Evolutionary conservation across 1,140 invertebrate genomes (phyloP).

Genomic region (Parapsyche elsis): DNA sequence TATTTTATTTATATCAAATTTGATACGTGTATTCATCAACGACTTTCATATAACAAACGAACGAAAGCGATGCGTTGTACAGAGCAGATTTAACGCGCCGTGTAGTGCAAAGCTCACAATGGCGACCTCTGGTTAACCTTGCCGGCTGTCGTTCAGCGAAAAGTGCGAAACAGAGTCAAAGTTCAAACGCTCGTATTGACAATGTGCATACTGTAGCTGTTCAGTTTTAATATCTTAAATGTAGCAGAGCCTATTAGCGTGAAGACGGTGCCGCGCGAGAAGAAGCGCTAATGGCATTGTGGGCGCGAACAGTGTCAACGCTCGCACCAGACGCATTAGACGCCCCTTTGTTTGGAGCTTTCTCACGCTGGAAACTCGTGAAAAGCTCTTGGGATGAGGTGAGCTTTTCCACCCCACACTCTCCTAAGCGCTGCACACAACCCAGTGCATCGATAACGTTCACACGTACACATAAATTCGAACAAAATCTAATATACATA

Average conservation of each 20-base stretch:
- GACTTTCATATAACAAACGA: too few relatives aligned
- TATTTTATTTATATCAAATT: too few relatives aligned
- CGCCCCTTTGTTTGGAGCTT: slow-evolving; percentile 38
- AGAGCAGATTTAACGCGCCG: too few relatives aligned
- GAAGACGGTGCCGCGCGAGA: slow-evolving; percentile 14
- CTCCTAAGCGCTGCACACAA: neutral
- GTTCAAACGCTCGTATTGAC: too few relatives aligned
- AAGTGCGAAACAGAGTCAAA: too few relatives aligned
- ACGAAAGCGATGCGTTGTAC: too few relatives aligned
- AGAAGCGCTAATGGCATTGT: neutral
- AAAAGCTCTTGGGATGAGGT: slow-evolving; percentile 16
- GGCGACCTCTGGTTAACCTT: neutral
- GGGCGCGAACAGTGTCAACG: slow-evolving; percentile 38
- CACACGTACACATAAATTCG: neutral
- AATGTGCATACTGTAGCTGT: too few relatives aligned
- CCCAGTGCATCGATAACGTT: neutral
- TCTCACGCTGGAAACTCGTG: slow-evolving; percentile 46
- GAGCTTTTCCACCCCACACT: neutral
- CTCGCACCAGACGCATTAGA: slow-evolving; percentile 44
- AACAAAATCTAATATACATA: neutral
- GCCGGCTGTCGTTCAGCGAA: too few relatives aligned
- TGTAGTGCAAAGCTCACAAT: neutral
- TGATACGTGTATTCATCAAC: too few relatives aligned
- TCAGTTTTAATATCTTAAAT: neutral
- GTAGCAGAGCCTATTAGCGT: slow-evolving; percentile 10